Percentiles rank a stretch among this genome's conserved stretches.
phyloP scores from a whole-genome alignment of 2,797 vertebrate genomes.

The Luscinia megarhynchos region DNA sequence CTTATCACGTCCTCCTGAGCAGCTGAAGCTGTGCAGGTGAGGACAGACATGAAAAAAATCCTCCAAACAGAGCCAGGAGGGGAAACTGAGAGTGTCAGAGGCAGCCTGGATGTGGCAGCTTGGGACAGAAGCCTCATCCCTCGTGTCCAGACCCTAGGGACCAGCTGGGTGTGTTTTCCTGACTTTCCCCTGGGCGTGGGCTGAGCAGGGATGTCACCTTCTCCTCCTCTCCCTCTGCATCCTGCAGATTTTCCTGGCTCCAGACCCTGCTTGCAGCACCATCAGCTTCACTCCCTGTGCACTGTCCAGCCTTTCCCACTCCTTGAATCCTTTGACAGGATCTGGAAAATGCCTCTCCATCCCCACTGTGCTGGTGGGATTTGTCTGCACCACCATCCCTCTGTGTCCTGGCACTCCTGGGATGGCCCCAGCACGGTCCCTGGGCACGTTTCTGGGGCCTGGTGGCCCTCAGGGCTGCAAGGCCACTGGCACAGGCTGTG shows the following conservation, averaged over 20 bases:
- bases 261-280: background rate
- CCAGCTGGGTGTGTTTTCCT: rapidly evolving
- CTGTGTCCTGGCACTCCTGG: background rate
- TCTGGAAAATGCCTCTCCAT: background rate
- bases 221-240: background rate
- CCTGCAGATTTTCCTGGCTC: background rate
- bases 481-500: rapidly evolving
- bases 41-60: background rate
- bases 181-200: background rate
- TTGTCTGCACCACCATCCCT: background rate
- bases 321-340: background rate
- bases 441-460: background rate
- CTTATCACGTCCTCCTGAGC: background rate
- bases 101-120: background rate
- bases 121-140: background rate
- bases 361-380: background rate
- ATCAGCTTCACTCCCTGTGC: rapidly evolving
- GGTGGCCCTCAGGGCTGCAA: background rate
- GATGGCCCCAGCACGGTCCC: background rate
- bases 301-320: background rate
- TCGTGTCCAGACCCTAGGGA: background rate
- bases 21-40: background rate
- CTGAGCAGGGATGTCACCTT: background rate
- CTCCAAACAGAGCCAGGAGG: background rate
- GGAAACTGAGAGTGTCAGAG: background rate